Evolutionary conservation across 2,888 invertebrate species (phyloP).

Genomic region (Melieria picta): DNA sequence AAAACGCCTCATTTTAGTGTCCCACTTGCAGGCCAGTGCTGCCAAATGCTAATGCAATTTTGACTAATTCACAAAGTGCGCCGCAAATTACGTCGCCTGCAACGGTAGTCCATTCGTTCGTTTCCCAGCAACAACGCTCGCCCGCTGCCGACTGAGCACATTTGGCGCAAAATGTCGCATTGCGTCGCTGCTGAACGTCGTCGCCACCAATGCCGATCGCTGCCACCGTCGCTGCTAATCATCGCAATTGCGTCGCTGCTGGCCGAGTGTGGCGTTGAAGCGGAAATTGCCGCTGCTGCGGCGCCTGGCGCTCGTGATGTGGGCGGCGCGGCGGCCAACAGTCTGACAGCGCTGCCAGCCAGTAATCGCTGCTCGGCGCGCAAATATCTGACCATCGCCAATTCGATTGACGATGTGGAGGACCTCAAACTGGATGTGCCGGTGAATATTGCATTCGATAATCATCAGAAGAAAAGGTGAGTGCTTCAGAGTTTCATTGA

Average conservation of each 20-base stretch:
- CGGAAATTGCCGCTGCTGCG: conserved; percentile 42
- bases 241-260: conserved; percentile 23
- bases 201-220: conserved; percentile 42
- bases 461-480: conserved; percentile 62
- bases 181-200: too few relatives aligned
- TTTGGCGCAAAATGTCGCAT: too few relatives aligned
- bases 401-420: conserved; percentile 61
- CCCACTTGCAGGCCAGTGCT: neutral
- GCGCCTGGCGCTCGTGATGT: conserved; percentile 36
- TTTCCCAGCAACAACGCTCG: too few relatives aligned
- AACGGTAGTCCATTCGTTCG: too few relatives aligned
- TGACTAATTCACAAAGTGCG: conserved; percentile 24
- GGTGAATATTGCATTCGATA: conserved; percentile 59
- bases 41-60: conserved; percentile 15
- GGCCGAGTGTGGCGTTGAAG: conserved; percentile 31
- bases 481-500: conserved; percentile 38
- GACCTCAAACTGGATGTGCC: conserved; percentile 63
- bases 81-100: neutral
- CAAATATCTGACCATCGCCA: conserved; percentile 52
- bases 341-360: conserved; percentile 40
- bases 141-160: too few relatives aligned
- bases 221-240: conserved; percentile 4
- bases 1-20: neutral
- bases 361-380: conserved; percentile 49
- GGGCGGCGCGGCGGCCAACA: conserved; percentile 14